phyloP scores from a whole-genome alignment of 2,797 vertebrate genomes.

The Chelidonichthys spinosus region DNA sequence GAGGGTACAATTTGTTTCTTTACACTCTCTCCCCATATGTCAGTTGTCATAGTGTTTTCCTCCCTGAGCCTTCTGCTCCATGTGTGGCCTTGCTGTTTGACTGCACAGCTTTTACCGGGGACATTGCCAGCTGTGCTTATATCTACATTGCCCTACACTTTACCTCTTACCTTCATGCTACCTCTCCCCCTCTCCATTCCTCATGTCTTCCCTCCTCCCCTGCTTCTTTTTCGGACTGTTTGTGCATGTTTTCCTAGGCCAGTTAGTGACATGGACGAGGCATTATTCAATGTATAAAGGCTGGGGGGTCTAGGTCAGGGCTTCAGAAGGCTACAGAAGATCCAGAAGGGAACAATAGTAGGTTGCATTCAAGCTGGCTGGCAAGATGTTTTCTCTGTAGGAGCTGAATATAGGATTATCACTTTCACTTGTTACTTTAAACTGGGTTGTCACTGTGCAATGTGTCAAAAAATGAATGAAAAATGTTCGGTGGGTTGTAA shows the following conservation, averaged over 20 bases:
- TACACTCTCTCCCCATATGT: constrained; percentile 6
- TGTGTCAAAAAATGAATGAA: background rate
- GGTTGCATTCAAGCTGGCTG: background rate
- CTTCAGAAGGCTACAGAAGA: background rate
- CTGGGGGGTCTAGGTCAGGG: background rate
- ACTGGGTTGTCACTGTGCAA: background rate
- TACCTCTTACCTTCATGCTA: constrained; percentile 47
- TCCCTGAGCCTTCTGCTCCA: constrained; percentile 9
- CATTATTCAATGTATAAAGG: constrained; percentile 8
- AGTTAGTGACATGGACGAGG: constrained; percentile 1
- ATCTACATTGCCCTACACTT: constrained; percentile 34
- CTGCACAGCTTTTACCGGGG: constrained; percentile 21
- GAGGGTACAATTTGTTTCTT: constrained; percentile 1
- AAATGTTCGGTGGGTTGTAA: background rate
- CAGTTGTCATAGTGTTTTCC: constrained; percentile 8
- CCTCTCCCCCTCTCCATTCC: constrained; percentile 12
- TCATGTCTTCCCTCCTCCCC: background rate
- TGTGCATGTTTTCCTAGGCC: constrained; percentile 9
- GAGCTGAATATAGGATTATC: background rate
- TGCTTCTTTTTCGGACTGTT: constrained; percentile 9
- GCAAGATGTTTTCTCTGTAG: background rate
- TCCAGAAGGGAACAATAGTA: background rate
- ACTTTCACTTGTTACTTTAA: background rate
- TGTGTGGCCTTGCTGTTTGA: constrained; percentile 24
- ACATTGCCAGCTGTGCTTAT: constrained; percentile 20